Evolutionary conservation across 2,888 invertebrate genomes (phyloP).

Genomic region (Liodrosophila aerea): DNA sequence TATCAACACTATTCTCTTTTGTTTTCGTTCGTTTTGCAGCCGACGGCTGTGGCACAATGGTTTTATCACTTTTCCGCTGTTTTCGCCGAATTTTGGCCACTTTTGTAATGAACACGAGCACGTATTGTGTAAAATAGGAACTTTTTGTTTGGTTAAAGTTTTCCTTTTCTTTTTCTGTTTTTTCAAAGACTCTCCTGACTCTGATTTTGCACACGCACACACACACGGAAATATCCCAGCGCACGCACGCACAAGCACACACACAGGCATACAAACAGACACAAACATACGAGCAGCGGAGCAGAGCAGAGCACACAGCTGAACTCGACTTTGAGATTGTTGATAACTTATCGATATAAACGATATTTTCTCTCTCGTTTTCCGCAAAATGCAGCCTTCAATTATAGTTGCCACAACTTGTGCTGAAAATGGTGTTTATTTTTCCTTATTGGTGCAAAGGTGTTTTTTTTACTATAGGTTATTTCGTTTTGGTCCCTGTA

Average conservation of each 20-base stretch:
- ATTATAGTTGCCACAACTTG: too few species aligned
- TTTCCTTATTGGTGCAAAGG: too few species aligned
- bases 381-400: too few species aligned
- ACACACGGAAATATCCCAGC: slow-evolving; percentile 25
- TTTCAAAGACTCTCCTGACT: slow-evolving; percentile 33
- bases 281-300: slow-evolving; percentile 48
- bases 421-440: too few species aligned
- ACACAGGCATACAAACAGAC: slow-evolving; percentile 18
- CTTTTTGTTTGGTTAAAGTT: slow-evolving; percentile 39
- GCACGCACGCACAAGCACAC: slow-evolving; percentile 40
- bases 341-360: slow-evolving; percentile 48
- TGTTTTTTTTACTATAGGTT: too few species aligned
- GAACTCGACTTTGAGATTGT: slow-evolving; percentile 43
- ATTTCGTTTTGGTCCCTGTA: too few species aligned
- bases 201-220: slow-evolving; percentile 58
- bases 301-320: slow-evolving; percentile 52
- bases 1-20: slow-evolving; percentile 70
- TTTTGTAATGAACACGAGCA: slow-evolving; percentile 54
- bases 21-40: slow-evolving; percentile 65
- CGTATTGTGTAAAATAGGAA: slow-evolving; percentile 59
- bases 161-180: slow-evolving; percentile 39
- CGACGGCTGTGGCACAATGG: slow-evolving; percentile 61
- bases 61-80: slow-evolving; percentile 74
- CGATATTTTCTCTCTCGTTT: slow-evolving; percentile 2
- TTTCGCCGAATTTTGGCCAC: slow-evolving; percentile 78